Base-by-base conservation (phyloP, 2,888 invertebrate genomes). In the Villa cingulata region DNA sequence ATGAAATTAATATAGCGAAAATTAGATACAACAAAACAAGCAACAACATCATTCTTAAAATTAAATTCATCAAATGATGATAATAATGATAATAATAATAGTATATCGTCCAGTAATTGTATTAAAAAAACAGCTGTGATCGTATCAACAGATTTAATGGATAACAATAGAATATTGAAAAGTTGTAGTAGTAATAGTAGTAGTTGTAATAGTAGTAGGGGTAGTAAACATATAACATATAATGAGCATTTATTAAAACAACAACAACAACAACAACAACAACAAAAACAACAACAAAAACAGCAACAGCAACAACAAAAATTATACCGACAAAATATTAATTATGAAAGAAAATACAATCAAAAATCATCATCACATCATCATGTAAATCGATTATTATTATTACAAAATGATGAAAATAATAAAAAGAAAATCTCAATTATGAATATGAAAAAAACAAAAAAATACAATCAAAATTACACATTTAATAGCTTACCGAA, bases 21-120 rank as follows among this genome's bases (percentile, higher is more conserved):
- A 49, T 45, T 51, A 50, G 12, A 12, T 32, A 3, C 9, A 57
- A 56, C 56, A 61, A 46, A 55, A 58, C 45, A 53, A 54, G 27
- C 27, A 27, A 27, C 54, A 54, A 57, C 46, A 50, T 71, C 72
- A 56, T 68, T 71, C 17, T 70, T 73, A 54, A 68, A n/a, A n/a
- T n/a, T 74, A 56, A 73, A 73, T 58, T 66, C 67, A 59, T 32
- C 27, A 27, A 27, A 4, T 27, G 6, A 6, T 27, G 27, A 27
- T 27, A 27, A 27, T 27, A 27, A 12, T 32, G 6, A 12, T 29
- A 73, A 73, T 66, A 71, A 67, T 70, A 64, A 29, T 29, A 29
- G 12, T 29, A 23, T 6, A 23, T 23, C 23, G 23, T 6, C 23
- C 4, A 23, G 4, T 7, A 70, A 72, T 64, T 72, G 72, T 68